Percentiles rank a stretch among this genome's conserved stretches.
phyloP scores from a whole-genome alignment of 1,140 invertebrate species.

The Bombus vancouverensis region DNA sequence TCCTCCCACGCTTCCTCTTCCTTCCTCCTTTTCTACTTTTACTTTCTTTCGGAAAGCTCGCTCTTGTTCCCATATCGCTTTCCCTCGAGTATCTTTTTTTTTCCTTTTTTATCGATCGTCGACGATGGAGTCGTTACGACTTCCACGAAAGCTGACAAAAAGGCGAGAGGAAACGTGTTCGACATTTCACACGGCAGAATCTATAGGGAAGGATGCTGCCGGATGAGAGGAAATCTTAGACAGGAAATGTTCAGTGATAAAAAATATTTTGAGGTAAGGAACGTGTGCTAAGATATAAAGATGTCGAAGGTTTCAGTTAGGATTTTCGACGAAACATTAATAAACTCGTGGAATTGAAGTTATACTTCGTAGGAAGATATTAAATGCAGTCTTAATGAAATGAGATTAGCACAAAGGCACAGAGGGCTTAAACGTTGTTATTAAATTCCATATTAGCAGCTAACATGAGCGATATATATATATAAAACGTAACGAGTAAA shows the following conservation, averaged over 20 bases:
- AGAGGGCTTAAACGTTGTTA: too few species aligned
- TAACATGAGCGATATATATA: too few species aligned
- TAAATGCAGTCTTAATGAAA: too few species aligned
- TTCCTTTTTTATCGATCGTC: not conserved
- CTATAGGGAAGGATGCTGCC: not conserved
- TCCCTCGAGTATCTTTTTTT: not conserved
- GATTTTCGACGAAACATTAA: too few species aligned
- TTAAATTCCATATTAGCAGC: too few species aligned
- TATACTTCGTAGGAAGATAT: too few species aligned
- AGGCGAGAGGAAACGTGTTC: not conserved
- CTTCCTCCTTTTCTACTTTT: not conserved
- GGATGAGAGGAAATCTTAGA: too few species aligned
- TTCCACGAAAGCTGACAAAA: conserved; percentile 26
- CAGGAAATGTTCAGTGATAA: not conserved
- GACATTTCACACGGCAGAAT: not conserved
- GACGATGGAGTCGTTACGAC: conserved; percentile 21
- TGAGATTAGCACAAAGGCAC: too few species aligned
- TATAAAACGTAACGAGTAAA: too few species aligned
- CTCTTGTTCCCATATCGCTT: conserved; percentile 23
- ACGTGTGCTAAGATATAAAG: not conserved
- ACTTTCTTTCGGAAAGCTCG: not conserved
- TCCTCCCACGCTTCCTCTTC: conserved; percentile 49
- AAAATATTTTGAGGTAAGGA: not conserved
- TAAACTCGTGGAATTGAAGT: too few species aligned
- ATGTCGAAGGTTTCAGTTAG: too few species aligned